These are phyloP conservation scores for Aptenodytes patagonicus DNA, from an alignment of 2,113 vertebrate species.

Conservation along the genomic window DNA sequence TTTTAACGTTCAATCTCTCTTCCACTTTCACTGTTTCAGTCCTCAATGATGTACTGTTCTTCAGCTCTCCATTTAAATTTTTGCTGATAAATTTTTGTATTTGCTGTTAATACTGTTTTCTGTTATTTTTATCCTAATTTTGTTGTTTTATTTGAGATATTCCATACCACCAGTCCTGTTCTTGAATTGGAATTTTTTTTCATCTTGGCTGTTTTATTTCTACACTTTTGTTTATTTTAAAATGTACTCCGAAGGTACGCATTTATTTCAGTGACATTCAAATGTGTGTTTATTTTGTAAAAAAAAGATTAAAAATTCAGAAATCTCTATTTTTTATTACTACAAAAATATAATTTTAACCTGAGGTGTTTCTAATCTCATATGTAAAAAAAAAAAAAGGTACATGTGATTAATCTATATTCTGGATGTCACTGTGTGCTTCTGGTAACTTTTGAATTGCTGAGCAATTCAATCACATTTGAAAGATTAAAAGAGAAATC, in stretches of 20 bases:
- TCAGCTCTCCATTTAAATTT: background rate
- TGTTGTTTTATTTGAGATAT: background rate
- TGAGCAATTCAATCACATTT: background rate
- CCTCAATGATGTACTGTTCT: background rate
- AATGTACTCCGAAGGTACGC: background rate
- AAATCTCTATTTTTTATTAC: background rate
- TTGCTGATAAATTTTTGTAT: background rate
- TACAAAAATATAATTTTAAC: background rate
- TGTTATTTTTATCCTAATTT: background rate
- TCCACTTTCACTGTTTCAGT: background rate
- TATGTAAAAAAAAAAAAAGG: background rate
- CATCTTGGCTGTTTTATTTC: background rate
- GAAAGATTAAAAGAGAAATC: background rate
- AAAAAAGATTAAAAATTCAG: background rate
- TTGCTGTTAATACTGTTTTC: background rate
- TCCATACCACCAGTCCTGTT: background rate
- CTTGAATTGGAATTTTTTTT: background rate
- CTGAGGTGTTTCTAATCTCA: background rate
- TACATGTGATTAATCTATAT: background rate
- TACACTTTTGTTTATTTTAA: background rate
- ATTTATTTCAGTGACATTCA: background rate
- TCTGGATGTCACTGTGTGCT: background rate
- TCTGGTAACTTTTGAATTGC: background rate
- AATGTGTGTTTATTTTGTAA: background rate
- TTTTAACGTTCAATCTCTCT: background rate